Evolutionary conservation across 2,888 invertebrate species (phyloP).

Genomic region (Fissipunctia ypsillon): DNA sequence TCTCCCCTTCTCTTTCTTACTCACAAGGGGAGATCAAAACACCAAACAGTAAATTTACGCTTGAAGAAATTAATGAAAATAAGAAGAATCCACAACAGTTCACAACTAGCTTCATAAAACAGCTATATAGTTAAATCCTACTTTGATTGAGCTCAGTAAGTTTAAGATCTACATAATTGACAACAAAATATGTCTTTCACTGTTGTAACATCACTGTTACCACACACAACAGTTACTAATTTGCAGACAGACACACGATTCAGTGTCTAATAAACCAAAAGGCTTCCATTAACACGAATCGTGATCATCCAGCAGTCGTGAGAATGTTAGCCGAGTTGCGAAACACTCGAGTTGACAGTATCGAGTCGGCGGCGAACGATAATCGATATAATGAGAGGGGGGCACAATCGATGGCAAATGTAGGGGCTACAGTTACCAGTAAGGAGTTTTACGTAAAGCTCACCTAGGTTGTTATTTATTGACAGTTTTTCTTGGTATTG

Average conservation of each 20-base stretch:
- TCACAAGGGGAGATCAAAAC: conserved; percentile 2
- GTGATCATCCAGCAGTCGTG: conserved; percentile 54
- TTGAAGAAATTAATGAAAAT: not conserved
- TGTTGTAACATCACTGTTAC: conserved; percentile 15
- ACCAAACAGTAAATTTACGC: not conserved
- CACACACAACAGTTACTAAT: conserved; percentile 33
- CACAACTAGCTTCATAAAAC: not conserved
- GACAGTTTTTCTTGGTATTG: not conserved
- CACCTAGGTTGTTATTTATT: conserved; percentile 18
- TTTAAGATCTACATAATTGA: conserved; percentile 15
- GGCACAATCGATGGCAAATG: conserved; percentile 66
- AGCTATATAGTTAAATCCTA: not conserved
- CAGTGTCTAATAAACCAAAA: conserved; percentile 31
- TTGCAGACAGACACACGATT: conserved; percentile 41
- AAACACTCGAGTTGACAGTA: conserved; percentile 55
- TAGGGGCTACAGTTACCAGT: conserved; percentile 32
- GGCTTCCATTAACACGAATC: conserved; percentile 43
- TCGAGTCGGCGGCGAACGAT: conserved; percentile 62
- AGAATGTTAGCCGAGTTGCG: conserved; percentile 50
- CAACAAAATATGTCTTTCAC: conserved; percentile 7
- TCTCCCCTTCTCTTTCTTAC: conserved; percentile 11
- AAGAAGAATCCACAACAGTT: not conserved
- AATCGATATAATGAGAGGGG: conserved; percentile 69
- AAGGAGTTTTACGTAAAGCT: conserved; percentile 18
- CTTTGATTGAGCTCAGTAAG: not conserved